Evolutionary conservation across 1,140 invertebrate species (phyloP).

Genomic region (Drosophila sechellia): DNA sequence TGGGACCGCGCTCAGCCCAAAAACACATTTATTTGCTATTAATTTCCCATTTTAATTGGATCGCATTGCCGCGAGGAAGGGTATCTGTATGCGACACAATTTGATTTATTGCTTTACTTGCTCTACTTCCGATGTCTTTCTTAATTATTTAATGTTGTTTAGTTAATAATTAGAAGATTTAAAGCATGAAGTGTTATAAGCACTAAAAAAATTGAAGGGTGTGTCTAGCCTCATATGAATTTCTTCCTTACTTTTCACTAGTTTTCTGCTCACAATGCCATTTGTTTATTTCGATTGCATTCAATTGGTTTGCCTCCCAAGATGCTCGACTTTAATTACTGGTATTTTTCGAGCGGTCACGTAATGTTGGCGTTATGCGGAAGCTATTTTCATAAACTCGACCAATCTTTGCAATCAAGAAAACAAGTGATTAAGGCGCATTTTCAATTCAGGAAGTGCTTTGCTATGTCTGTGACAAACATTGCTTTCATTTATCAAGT

Average conservation of each 20-base stretch:
- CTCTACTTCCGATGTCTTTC: no score
- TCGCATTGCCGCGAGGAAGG: no score
- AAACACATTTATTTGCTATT: slow-evolving; percentile 56
- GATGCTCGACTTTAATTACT: slow-evolving; percentile 48
- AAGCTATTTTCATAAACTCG: slow-evolving; percentile 24
- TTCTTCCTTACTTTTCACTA: slow-evolving; percentile 15
- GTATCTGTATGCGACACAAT: slow-evolving; percentile 9
- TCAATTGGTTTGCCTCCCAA: slow-evolving; percentile 47
- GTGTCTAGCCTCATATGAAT: not conserved
- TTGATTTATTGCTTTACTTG: slow-evolving; percentile 26
- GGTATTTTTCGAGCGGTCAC: slow-evolving; percentile 36
- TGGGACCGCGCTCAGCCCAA: slow-evolving; percentile 3
- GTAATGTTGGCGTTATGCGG: slow-evolving; percentile 45
- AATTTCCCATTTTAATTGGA: slow-evolving; percentile 67
- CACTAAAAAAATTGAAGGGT: not conserved
- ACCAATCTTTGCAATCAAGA: slow-evolving; percentile 37
- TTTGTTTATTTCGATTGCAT: slow-evolving; percentile 37
- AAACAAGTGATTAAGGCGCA: slow-evolving; percentile 24
- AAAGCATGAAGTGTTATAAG: no score
- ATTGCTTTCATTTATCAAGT: slow-evolving; percentile 10
- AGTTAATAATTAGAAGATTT: no score
- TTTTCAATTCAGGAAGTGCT: slow-evolving; percentile 19
- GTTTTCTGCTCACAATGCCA: slow-evolving; percentile 21
- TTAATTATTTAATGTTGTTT: no score
- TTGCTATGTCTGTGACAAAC: not conserved